Percentiles rank a stretch among this genome's conserved stretches.
phyloP scores from a whole-genome alignment of 1,140 invertebrate genomes.

The Meteorus sp. region DNA sequence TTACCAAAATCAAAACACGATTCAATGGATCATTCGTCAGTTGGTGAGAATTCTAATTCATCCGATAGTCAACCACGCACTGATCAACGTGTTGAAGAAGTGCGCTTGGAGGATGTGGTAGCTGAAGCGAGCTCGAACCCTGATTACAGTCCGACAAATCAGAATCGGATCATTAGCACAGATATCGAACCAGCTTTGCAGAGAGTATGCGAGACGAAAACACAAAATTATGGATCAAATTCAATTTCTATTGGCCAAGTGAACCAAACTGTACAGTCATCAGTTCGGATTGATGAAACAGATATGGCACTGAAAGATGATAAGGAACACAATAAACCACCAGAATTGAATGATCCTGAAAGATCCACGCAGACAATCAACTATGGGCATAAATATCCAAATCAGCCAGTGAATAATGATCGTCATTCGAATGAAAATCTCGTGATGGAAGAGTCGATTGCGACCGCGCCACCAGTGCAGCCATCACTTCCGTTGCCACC shows the following conservation, averaged over 20 bases:
- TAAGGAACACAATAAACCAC: background rate
- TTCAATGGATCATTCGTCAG: constrained; percentile 44
- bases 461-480: constrained; percentile 34
- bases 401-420: constrained; percentile 35
- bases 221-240: constrained; percentile 35
- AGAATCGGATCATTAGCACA: constrained; percentile 39
- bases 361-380: constrained; percentile 30
- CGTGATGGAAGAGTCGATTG: constrained; percentile 37
- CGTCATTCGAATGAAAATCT: constrained; percentile 39
- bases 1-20: constrained; percentile 49
- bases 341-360: constrained; percentile 8
- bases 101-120: constrained; percentile 52
- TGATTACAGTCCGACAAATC: constrained; percentile 45
- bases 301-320: constrained; percentile 32
- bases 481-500: constrained; percentile 34
- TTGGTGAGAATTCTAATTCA: constrained; percentile 55
- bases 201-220: constrained; percentile 37
- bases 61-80: constrained; percentile 51
- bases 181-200: constrained; percentile 37
- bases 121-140: constrained; percentile 49
- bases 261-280: constrained; percentile 32
- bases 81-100: constrained; percentile 55
- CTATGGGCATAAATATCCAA: constrained; percentile 31
- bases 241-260: constrained; percentile 17
- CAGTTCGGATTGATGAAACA: constrained; percentile 32